Conservation (phyloP, 2,113 vertebrate species). For the Zosterops japonicus region DNA sequence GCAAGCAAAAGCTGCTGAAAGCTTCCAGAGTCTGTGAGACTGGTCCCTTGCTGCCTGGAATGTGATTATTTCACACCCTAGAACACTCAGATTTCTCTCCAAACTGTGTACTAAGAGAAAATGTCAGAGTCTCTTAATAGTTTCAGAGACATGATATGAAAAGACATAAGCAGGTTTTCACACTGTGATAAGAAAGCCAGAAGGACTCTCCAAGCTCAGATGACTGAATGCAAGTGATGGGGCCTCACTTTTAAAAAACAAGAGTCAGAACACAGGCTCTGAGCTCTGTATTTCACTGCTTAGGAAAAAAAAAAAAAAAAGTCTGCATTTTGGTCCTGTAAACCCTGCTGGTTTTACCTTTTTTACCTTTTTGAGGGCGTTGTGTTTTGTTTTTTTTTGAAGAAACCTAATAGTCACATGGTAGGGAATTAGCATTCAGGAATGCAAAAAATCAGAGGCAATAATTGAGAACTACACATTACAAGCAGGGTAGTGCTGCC, state of each 20-base stretch:
- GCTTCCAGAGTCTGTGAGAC: slow-evolving; percentile 31
- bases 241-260: background rate
- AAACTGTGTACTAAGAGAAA: slow-evolving; percentile 41
- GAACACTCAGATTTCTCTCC: slow-evolving; percentile 50
- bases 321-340: background rate
- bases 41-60: slow-evolving; percentile 21
- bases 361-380: accelerated
- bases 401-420: background rate
- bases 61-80: slow-evolving; percentile 61
- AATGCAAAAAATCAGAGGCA: background rate
- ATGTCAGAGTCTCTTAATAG: slow-evolving; percentile 55
- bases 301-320: background rate
- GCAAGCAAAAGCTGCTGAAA: slow-evolving; percentile 29
- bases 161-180: slow-evolving; percentile 64
- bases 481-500: slow-evolving; percentile 10
- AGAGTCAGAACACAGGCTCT: background rate
- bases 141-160: slow-evolving; percentile 38
- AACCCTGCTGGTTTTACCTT: background rate
- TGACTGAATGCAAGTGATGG: background rate
- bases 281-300: background rate
- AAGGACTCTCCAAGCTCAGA: slow-evolving; percentile 3
- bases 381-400: background rate
- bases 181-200: slow-evolving; percentile 49
- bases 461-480: slow-evolving; percentile 1
- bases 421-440: background rate